Conservation (phyloP, 2,888 invertebrate species). For the Amiota communis region DNA sequence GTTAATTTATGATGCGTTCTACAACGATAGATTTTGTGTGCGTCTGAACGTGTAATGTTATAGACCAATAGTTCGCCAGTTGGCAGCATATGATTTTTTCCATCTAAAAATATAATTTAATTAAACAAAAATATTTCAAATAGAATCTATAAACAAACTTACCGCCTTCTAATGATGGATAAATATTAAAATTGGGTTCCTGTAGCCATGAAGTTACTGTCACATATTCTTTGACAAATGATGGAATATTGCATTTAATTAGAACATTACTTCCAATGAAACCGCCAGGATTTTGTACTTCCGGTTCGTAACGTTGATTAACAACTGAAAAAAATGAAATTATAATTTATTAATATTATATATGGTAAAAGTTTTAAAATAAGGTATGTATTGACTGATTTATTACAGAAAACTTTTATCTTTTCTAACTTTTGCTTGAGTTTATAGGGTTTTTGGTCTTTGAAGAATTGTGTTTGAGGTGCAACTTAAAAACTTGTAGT, state of each 20-base stretch:
- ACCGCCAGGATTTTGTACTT: slow-evolving; percentile 77
- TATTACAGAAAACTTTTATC: too few species aligned
- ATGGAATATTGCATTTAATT: slow-evolving; percentile 76
- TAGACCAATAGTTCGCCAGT: slow-evolving; percentile 78
- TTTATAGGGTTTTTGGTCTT: too few species aligned
- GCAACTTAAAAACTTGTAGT: too few species aligned
- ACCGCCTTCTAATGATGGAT: slow-evolving; percentile 76
- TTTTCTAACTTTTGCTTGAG: too few species aligned
- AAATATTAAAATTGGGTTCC: slow-evolving; percentile 76
- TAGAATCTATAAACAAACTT: slow-evolving; percentile 41
- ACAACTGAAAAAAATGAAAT: slow-evolving; percentile 70
- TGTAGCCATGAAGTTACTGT: slow-evolving; percentile 77
- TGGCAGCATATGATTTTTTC: slow-evolving; percentile 77
- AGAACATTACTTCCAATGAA: slow-evolving; percentile 76
- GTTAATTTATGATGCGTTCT: slow-evolving; percentile 78
- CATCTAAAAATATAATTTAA: slow-evolving; percentile 70
- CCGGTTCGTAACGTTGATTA: slow-evolving; percentile 76
- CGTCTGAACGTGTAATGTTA: slow-evolving; percentile 76
- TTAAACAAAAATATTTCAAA: background rate
- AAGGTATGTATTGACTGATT: too few species aligned
- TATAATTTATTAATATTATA: too few species aligned
- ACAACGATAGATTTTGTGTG: slow-evolving; percentile 76
- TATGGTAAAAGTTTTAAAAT: too few species aligned
- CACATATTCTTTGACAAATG: slow-evolving; percentile 76
- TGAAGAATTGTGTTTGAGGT: too few species aligned